A percentile compares a stretch with the other conserved stretches of the same genome.
phyloP scores from a whole-genome alignment of 2,888 invertebrate genomes.

The Eristalis tenax region DNA sequence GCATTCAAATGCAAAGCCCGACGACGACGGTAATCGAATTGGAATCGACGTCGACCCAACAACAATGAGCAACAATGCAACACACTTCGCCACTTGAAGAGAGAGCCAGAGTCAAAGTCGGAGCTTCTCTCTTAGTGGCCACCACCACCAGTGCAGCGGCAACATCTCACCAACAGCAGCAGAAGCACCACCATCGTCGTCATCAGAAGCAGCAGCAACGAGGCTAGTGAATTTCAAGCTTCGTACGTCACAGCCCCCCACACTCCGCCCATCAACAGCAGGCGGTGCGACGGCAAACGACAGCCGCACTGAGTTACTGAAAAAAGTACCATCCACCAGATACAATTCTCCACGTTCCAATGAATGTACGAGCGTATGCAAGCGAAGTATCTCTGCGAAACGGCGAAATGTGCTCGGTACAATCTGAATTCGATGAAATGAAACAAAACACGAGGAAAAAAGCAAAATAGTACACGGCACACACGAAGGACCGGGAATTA shows the following conservation, averaged over 20 bases:
- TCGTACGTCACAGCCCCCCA: background rate
- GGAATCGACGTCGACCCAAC: constrained; percentile 62
- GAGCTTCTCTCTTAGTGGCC: background rate
- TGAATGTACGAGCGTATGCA: constrained; percentile 17
- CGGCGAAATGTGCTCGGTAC: constrained; percentile 1
- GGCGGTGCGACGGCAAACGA: constrained; percentile 39
- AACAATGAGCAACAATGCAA: constrained; percentile 60
- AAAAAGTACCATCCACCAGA: constrained; percentile 14
- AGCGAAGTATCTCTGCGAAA: constrained; percentile 36
- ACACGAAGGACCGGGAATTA: constrained; percentile 44
- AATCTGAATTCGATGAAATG: constrained; percentile 41
- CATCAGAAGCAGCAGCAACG: too few species aligned
- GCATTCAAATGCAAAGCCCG: background rate
- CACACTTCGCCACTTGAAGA: constrained; percentile 55
- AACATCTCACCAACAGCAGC: background rate
- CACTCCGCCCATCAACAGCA: constrained; percentile 8
- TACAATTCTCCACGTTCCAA: constrained; percentile 27
- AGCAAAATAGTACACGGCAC: constrained; percentile 6
- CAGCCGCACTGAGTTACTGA: constrained; percentile 39
- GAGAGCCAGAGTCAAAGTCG: constrained; percentile 8
- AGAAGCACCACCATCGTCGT: too few species aligned
- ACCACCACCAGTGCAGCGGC: constrained; percentile 6
- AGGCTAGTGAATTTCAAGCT: constrained; percentile 4
- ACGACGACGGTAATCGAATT: constrained; percentile 47
- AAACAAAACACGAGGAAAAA: constrained; percentile 9